These are phyloP conservation scores for Galaxias olidus DNA, from an alignment of 2,797 vertebrate genomes.

Conservation along the genomic window DNA sequence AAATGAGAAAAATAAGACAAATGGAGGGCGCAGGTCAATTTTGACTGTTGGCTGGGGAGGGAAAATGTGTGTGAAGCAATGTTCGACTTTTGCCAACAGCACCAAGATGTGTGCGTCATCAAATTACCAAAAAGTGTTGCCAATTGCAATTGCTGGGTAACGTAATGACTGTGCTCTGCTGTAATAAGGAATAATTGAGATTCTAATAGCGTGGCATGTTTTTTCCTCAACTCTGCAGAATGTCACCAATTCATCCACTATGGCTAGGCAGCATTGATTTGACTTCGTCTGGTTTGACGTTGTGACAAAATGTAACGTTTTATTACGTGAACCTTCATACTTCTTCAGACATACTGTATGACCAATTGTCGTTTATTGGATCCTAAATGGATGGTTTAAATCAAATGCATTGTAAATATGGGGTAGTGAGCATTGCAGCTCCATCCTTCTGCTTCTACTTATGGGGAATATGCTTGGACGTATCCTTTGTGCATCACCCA, in stretches of 20 bases:
- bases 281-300: constrained; percentile 3
- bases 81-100: constrained; percentile 56
- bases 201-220: constrained; percentile 64
- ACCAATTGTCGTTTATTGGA: not conserved
- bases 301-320: not conserved
- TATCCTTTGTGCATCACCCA: constrained; percentile 30
- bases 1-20: constrained; percentile 23
- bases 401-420: too few species aligned
- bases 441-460: too few species aligned
- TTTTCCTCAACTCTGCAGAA: constrained; percentile 38
- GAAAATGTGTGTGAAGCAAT: constrained; percentile 55
- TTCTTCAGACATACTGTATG: not conserved
- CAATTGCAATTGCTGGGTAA: constrained; percentile 70
- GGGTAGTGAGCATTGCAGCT: too few species aligned
- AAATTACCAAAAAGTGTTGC: constrained; percentile 65
- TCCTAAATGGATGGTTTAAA: too few species aligned
- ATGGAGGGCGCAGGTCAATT: constrained; percentile 48
- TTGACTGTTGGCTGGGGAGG: constrained; percentile 52
- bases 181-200: constrained; percentile 70
- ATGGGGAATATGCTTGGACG: too few species aligned
- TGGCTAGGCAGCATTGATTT: constrained; percentile 15
- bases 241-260: constrained; percentile 46
- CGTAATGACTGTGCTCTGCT: constrained; percentile 67
- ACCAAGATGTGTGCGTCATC: constrained; percentile 66
- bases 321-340: too few species aligned